Evolutionary conservation across 2,888 invertebrate genomes (phyloP).

Genomic region (Colostygia pectinataria): DNA sequence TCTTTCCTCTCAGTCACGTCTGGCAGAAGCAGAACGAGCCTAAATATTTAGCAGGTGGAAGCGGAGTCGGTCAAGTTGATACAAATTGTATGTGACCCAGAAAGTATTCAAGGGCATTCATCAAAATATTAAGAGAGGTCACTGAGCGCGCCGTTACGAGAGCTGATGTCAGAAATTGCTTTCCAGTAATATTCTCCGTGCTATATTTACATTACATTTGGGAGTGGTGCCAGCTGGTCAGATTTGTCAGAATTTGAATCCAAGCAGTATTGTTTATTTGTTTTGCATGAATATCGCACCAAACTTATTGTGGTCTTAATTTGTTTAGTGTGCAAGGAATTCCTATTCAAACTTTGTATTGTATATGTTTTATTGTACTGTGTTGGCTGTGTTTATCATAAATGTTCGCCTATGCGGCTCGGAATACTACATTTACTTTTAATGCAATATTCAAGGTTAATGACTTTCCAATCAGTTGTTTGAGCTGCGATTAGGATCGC

Average conservation of each 20-base stretch:
- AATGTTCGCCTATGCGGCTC: neutral
- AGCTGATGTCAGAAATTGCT: conserved; percentile 58
- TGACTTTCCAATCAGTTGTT: conserved; percentile 14
- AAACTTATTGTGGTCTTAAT: neutral
- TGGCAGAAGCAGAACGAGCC: conserved; percentile 25
- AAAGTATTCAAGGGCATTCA: conserved; percentile 36
- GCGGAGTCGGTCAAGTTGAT: conserved; percentile 15
- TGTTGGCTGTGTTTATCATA: neutral
- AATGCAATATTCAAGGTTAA: conserved; percentile 11
- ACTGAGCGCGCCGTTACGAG: conserved; percentile 45
- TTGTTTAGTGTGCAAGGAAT: neutral
- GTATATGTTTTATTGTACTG: neutral
- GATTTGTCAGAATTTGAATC: conserved; percentile 44
- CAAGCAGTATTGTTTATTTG: conserved; percentile 36
- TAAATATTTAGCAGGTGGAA: conserved; percentile 35
- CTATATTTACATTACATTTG: conserved; percentile 68
- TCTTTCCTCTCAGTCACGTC: conserved; percentile 32
- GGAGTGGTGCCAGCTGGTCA: conserved; percentile 71
- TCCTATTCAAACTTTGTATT: neutral
- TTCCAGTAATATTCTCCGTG: conserved; percentile 65
- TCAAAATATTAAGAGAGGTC: conserved; percentile 32
- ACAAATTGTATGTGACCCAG: conserved; percentile 33
- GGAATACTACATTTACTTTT: conserved; percentile 1
- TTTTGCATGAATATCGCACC: conserved; percentile 30
- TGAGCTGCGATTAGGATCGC: conserved; percentile 1